Conservation (phyloP, 1,140 invertebrate genomes). For the Macrotrachela quadricornifera region DNA sequence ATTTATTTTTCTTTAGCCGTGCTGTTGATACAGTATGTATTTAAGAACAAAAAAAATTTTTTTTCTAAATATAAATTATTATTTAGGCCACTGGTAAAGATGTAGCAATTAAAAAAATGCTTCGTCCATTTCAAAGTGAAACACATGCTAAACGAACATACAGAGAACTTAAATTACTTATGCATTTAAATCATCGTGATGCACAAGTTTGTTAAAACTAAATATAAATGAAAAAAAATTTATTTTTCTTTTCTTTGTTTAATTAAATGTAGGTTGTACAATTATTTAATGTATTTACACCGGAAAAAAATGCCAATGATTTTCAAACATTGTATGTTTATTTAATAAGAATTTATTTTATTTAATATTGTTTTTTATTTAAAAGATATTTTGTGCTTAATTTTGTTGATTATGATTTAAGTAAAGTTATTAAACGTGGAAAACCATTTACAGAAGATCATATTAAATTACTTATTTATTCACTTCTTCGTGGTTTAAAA, state of each 20-base stretch:
- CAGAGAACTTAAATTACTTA: slow-evolving; percentile 31
- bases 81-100: slow-evolving; percentile 39
- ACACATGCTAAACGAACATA: slow-evolving; percentile 35
- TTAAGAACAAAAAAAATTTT: too few relatives aligned
- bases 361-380: not conserved
- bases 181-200: slow-evolving; percentile 33
- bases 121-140: slow-evolving; percentile 31
- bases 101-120: slow-evolving; percentile 37
- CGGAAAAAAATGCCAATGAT: slow-evolving; percentile 43
- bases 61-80: slow-evolving; percentile 37
- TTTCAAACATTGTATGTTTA: slow-evolving; percentile 72
- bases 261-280: slow-evolving; percentile 94
- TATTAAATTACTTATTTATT: slow-evolving; percentile 95
- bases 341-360: too few relatives aligned
- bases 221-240: too few relatives aligned
- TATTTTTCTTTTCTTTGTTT: slow-evolving; percentile 97
- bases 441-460: slow-evolving; percentile 87
- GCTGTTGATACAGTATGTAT: too few relatives aligned
- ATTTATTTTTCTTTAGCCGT: too few relatives aligned
- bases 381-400: slow-evolving; percentile 90
- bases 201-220: too few relatives aligned
- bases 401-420: slow-evolving; percentile 96
- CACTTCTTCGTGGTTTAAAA: slow-evolving; percentile 98
- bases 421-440: slow-evolving; percentile 97
- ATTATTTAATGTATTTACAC: slow-evolving; percentile 76